phyloP scores from a whole-genome alignment of 2,113 vertebrate species.

The Gobiocypris rarus region DNA sequence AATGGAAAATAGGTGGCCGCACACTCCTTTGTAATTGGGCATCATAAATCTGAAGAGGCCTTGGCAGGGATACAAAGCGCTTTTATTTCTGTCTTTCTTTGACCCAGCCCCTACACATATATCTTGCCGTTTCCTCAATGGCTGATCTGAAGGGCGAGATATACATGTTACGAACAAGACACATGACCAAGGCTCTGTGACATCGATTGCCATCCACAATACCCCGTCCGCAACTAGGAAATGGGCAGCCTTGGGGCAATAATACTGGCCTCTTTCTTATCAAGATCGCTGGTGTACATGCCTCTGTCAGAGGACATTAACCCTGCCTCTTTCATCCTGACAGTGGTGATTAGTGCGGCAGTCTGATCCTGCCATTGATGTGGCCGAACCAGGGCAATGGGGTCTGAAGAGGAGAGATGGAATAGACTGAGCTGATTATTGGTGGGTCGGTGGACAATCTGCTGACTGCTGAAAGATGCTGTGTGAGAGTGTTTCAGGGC shows the following conservation, averaged over 20 bases:
- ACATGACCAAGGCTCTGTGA: conserved; percentile 72
- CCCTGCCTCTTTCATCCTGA: conserved; percentile 83
- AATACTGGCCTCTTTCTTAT: conserved; percentile 77
- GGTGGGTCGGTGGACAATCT: conserved; percentile 67
- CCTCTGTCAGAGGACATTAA: conserved; percentile 84
- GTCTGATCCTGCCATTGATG: conserved; percentile 82
- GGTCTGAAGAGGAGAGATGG: conserved; percentile 73
- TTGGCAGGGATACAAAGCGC: conserved; percentile 83
- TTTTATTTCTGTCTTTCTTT: conserved; percentile 76
- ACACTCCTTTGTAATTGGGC: conserved; percentile 79
- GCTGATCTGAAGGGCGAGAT: conserved; percentile 82
- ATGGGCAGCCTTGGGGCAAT: conserved; percentile 72
- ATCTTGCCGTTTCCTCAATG: conserved; percentile 86
- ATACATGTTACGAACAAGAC: conserved; percentile 82
- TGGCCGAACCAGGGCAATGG: conserved; percentile 57
- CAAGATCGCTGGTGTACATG: conserved; percentile 83
- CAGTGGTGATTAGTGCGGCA: conserved; percentile 84
- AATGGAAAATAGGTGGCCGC: conserved; percentile 84
- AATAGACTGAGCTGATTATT: conserved; percentile 76
- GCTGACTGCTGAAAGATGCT: conserved; percentile 85
- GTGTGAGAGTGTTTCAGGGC: conserved; percentile 79
- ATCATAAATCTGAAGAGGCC: conserved; percentile 89
- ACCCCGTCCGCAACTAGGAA: conserved; percentile 75
- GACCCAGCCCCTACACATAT: conserved; percentile 81
- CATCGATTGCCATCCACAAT: conserved; percentile 81